phyloP scores from a whole-genome alignment of 2,888 invertebrate species.

The Megaustenia siamemsis region DNA sequence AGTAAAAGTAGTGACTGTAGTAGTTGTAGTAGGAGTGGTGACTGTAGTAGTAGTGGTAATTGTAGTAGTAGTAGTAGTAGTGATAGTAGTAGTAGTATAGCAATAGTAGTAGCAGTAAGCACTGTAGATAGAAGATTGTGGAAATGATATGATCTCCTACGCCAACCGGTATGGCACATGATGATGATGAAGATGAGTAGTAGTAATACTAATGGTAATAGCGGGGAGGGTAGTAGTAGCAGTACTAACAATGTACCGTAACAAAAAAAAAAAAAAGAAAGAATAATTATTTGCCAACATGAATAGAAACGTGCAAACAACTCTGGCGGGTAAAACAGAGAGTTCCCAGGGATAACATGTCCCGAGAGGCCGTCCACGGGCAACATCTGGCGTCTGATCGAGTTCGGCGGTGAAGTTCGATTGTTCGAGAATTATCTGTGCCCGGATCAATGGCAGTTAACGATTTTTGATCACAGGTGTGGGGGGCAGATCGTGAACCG shows the following conservation, averaged over 20 bases:
- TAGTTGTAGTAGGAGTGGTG: too few species aligned
- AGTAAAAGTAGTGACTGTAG: too few species aligned
- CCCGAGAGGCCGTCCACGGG: background rate
- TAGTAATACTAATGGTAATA: too few species aligned
- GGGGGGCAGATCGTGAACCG: background rate
- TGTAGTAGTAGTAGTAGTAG: too few species aligned
- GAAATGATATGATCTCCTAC: too few species aligned
- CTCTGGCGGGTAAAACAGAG: background rate
- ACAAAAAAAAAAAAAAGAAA: background rate
- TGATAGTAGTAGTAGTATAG: too few species aligned
- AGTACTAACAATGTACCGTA: background rate
- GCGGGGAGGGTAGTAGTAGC: too few species aligned
- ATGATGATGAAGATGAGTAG: too few species aligned
- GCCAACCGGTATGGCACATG: too few species aligned
- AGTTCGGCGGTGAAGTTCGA: background rate
- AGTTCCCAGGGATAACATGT: background rate
- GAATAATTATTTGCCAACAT: background rate
- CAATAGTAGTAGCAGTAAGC: background rate
- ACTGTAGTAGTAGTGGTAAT: too few species aligned
- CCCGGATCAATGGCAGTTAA: background rate
- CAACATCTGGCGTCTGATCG: background rate
- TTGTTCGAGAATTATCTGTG: slow-evolving; percentile 2
- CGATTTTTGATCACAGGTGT: background rate
- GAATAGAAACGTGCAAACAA: too few species aligned
- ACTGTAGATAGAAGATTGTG: too few species aligned